Conservation (phyloP, 2,888 invertebrate species). For the Ferdinandea cuprea region DNA sequence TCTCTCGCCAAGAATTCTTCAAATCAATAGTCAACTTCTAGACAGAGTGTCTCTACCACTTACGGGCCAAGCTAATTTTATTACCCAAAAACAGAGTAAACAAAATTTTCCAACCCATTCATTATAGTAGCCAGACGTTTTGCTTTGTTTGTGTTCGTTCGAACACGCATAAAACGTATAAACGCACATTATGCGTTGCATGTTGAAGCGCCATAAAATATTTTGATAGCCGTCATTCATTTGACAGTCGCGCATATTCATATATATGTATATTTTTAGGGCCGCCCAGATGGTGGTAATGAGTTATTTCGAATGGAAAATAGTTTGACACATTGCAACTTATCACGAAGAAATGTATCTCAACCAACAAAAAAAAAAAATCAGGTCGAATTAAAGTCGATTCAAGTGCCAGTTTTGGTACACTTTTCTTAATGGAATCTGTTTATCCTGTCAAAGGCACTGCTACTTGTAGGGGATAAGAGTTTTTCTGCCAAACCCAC, state of each 20-base stretch:
- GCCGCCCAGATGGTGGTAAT: constrained; percentile 32
- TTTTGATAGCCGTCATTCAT: background rate
- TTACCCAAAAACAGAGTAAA: background rate
- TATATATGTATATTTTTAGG: background rate
- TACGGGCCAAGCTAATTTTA: background rate
- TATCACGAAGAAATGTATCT: background rate
- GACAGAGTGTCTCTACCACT: background rate
- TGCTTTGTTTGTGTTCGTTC: background rate
- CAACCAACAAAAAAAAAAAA: background rate
- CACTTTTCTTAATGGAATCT: background rate
- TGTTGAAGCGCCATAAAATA: constrained; percentile 9
- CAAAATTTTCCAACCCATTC: constrained; percentile 6
- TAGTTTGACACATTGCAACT: background rate
- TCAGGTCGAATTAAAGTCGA: background rate
- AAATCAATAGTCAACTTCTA: background rate
- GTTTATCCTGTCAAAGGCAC: background rate
- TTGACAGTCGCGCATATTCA: constrained; percentile 11
- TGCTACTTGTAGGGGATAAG: background rate
- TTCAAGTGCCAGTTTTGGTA: constrained; percentile 1
- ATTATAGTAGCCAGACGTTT: background rate
- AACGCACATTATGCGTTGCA: constrained; percentile 2
- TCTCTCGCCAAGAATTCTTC: too few species aligned
- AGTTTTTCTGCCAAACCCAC: background rate
- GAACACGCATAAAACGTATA: constrained; percentile 1
- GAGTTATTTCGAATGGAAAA: constrained; percentile 14